These are phyloP conservation scores for Eclectus roratus DNA, from an alignment of 2,113 vertebrate species.

Conservation along the genomic window DNA sequence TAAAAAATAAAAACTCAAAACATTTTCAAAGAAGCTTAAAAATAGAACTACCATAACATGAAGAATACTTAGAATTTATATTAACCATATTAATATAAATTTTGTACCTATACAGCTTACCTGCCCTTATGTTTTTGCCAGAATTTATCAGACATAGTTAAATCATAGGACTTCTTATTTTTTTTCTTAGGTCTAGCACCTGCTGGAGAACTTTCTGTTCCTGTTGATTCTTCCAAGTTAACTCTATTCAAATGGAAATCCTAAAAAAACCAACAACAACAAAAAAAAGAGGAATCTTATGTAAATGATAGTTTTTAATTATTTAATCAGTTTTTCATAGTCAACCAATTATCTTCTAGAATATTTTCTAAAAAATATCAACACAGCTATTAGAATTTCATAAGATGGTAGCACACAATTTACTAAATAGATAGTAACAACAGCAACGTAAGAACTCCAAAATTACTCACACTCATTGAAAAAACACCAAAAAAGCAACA, in stretches of 20 bases:
- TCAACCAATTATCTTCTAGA: background rate
- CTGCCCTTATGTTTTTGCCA: conserved; percentile 99
- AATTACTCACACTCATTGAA: background rate
- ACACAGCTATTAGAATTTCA: background rate
- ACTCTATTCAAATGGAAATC: conserved; percentile 96
- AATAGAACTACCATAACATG: background rate
- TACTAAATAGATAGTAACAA: background rate
- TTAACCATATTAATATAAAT: background rate
- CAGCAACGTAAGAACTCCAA: background rate
- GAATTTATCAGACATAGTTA: conserved; percentile 92
- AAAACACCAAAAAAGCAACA: background rate
- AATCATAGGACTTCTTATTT: conserved; percentile 92
- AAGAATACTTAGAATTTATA: background rate
- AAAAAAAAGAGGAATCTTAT: background rate
- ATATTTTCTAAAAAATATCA: background rate
- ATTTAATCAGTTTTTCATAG: background rate
- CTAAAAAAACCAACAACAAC: conserved; percentile 65
- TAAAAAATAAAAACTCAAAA: background rate
- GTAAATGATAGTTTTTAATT: background rate
- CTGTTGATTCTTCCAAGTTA: conserved; percentile 86
- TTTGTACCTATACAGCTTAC: conserved; percentile 68
- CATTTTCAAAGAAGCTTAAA: background rate
- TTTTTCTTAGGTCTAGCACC: conserved; percentile 97
- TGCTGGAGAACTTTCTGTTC: conserved; percentile 83
- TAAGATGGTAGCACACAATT: background rate